Percentiles rank a stretch among this genome's conserved stretches.
Evolutionary conservation across 1,140 invertebrate species (phyloP).

Genomic region (Diploscapter pachys): DNA sequence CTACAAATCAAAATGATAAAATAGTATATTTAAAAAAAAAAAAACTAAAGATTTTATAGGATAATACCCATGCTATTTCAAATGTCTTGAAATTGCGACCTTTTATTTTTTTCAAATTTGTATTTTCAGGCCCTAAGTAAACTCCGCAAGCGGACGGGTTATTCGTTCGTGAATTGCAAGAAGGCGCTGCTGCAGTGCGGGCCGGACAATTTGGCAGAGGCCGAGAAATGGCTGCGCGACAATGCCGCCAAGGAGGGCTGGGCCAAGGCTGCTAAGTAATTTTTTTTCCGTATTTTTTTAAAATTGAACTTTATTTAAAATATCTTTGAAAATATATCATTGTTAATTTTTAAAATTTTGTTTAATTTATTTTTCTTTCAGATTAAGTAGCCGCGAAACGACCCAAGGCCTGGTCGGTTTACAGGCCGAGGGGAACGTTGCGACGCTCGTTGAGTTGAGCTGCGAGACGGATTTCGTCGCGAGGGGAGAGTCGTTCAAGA

Average conservation of each 20-base stretch:
- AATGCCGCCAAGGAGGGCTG: conserved; percentile 64
- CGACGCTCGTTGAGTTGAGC: conserved; percentile 61
- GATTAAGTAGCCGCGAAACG: conserved; percentile 58
- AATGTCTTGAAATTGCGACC: too few species aligned
- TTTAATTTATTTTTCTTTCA: conserved; percentile 26
- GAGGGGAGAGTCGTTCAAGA: conserved; percentile 46
- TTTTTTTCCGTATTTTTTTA: background rate
- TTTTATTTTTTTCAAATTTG: background rate
- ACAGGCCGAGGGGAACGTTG: conserved; percentile 44
- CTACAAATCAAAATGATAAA: too few species aligned
- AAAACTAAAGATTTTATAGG: too few species aligned
- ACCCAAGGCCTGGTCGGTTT: conserved; percentile 62
- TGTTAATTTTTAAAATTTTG: conserved; percentile 9
- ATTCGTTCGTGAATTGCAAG: conserved; percentile 62
- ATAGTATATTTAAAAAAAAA: too few species aligned
- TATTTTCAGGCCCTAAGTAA: conserved; percentile 57
- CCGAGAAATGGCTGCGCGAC: conserved; percentile 62
- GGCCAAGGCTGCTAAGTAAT: conserved; percentile 62
- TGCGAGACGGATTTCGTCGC: conserved; percentile 59
- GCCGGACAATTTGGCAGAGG: conserved; percentile 60
- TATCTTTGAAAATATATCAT: too few species aligned
- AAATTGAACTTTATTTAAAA: background rate
- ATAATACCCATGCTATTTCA: too few species aligned
- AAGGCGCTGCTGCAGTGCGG: conserved; percentile 62
- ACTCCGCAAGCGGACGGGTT: conserved; percentile 63